Evolutionary conservation across 2,888 invertebrate genomes (phyloP).

Genomic region (Callimorpha dominula): DNA sequence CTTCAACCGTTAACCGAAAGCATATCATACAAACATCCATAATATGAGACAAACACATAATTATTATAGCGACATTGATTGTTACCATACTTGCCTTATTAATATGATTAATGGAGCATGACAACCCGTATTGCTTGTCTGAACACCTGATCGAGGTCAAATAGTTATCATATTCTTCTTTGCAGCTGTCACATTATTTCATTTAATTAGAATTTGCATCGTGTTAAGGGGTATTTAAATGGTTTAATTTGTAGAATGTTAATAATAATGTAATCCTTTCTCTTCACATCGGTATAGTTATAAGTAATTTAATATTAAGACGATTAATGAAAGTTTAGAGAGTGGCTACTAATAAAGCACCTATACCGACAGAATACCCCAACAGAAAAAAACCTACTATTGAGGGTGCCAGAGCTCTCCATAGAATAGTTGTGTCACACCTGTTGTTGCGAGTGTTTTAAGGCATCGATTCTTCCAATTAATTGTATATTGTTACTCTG

Average conservation of each 20-base stretch:
- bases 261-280: not conserved
- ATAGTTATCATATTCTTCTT: not conserved
- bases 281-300: not conserved
- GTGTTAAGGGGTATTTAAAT: not conserved
- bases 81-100: not conserved
- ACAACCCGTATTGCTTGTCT: conserved; percentile 4
- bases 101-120: not conserved
- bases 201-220: not conserved
- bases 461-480: too few species aligned
- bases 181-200: not conserved
- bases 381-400: too few species aligned
- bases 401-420: too few species aligned
- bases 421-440: too few species aligned
- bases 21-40: too few species aligned
- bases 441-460: too few species aligned
- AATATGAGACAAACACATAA: too few species aligned
- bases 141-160: conserved; percentile 14
- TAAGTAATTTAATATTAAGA: not conserved
- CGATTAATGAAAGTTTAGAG: too few species aligned
- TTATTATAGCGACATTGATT: not conserved
- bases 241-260: not conserved
- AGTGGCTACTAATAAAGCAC: too few species aligned
- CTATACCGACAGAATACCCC: too few species aligned
- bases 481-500: not conserved
- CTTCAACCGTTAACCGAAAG: too few species aligned